Evolutionary conservation across 2,113 vertebrate species (phyloP).

Genomic region (Siphamia tubifer): DNA sequence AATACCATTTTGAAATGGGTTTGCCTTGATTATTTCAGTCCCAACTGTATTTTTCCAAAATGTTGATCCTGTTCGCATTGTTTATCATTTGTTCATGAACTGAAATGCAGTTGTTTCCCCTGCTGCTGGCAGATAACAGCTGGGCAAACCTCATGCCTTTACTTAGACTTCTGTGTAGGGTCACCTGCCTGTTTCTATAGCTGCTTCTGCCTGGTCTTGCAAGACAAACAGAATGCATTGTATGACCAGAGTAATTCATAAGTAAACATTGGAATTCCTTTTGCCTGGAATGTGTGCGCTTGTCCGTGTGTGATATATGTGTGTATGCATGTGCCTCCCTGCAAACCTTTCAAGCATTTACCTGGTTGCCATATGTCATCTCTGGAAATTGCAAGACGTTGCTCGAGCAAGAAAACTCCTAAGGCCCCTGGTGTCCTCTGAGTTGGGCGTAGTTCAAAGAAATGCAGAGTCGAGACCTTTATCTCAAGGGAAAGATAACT

Average conservation of each 20-base stretch:
- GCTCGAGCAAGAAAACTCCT: not conserved
- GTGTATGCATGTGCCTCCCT: not conserved
- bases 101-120: conserved; percentile 7
- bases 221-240: conserved; percentile 40
- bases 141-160: conserved; percentile 36
- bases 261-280: conserved; percentile 60
- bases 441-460: conserved; percentile 34
- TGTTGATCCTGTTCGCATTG: not conserved
- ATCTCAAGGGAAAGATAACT: conserved; percentile 46
- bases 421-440: not conserved
- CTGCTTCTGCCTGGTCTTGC: not conserved
- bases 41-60: not conserved
- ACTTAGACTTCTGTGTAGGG: not conserved
- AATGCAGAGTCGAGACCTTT: conserved; percentile 30
- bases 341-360: not conserved
- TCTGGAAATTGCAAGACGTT: conserved; percentile 14
- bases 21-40: conserved; percentile 6
- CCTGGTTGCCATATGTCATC: conserved; percentile 8
- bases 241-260: conserved; percentile 29
- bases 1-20: conserved; percentile 4
- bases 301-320: not conserved
- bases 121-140: conserved; percentile 50
- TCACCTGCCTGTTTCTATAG: conserved; percentile 30
- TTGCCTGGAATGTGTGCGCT: conserved; percentile 22
- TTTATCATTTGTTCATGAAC: conserved; percentile 33